These are phyloP conservation scores for Danio kyathit DNA, from an alignment of 2,797 vertebrate genomes.

Conservation along the genomic window DNA sequence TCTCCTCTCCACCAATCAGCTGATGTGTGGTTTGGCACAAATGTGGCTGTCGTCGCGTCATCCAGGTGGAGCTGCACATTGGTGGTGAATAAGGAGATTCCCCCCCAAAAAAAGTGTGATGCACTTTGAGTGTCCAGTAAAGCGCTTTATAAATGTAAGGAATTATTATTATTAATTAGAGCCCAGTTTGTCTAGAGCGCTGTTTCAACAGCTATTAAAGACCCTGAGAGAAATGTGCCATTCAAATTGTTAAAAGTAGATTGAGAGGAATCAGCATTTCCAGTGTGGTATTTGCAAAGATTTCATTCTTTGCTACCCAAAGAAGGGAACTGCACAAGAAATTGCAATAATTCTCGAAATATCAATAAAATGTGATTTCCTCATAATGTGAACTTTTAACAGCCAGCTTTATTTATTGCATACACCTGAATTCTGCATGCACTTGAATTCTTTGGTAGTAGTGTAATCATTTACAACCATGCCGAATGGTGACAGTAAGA, in stretches of 20 bases:
- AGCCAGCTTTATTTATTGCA: conserved; percentile 16
- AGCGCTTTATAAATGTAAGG: too few species aligned
- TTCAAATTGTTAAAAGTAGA: too few species aligned
- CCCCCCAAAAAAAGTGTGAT: too few species aligned
- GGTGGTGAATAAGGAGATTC: too few species aligned
- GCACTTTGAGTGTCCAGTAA: too few species aligned
- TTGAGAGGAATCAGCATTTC: background rate
- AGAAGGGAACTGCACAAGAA: background rate
- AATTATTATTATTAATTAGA: too few species aligned
- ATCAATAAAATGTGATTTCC: background rate
- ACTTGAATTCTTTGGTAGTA: conserved; percentile 2
- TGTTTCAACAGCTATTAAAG: too few species aligned
- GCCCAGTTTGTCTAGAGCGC: too few species aligned
- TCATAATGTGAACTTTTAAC: background rate
- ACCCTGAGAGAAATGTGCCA: background rate
- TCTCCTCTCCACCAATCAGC: too few species aligned
- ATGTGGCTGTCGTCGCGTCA: too few species aligned
- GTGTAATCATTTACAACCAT: conserved; percentile 17
- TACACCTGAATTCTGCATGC: conserved; percentile 24
- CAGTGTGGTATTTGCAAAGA: background rate
- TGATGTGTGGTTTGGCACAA: too few species aligned
- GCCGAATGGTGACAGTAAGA: conserved; percentile 8
- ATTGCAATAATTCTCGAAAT: background rate
- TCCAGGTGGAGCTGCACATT: too few species aligned
- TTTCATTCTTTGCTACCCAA: background rate